Percentiles rank a stretch among this genome's conserved stretches.
These are phyloP conservation scores for Xiphophorus couchianus DNA, from an alignment of 2,113 vertebrate genomes.

Conservation along the genomic window DNA sequence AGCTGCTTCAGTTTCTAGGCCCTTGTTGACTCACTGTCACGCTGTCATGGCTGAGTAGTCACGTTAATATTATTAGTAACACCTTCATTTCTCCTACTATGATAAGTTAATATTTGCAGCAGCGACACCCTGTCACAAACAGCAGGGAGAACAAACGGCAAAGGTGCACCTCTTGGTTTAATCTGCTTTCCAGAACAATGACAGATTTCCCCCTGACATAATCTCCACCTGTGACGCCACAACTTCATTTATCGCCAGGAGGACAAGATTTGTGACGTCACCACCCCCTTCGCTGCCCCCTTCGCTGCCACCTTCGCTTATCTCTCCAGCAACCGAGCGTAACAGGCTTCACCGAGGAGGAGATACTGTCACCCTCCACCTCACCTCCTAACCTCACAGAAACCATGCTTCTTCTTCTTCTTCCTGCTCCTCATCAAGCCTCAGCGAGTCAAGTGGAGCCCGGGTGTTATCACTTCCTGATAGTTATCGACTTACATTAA, in stretches of 20 bases:
- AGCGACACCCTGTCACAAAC: background rate
- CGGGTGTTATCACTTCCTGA: slow-evolving; percentile 66
- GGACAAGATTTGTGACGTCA: slow-evolving; percentile 47
- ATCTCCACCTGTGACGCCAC: slow-evolving; percentile 47
- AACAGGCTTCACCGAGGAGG: slow-evolving; percentile 59
- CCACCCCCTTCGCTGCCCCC: background rate
- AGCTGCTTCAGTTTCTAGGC: slow-evolving; percentile 11
- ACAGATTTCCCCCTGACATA: slow-evolving; percentile 43
- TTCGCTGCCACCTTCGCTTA: slow-evolving; percentile 40
- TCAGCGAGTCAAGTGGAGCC: slow-evolving; percentile 41
- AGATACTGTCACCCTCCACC: slow-evolving; percentile 59
- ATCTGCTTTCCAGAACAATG: slow-evolving; percentile 50
- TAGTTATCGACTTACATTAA: slow-evolving; percentile 75
- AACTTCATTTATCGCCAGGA: slow-evolving; percentile 37
- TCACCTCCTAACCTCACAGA: slow-evolving; percentile 23
- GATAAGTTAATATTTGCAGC: slow-evolving; percentile 8
- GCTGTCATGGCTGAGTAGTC: slow-evolving; percentile 3
- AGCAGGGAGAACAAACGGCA: background rate
- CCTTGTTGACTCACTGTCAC: slow-evolving; percentile 9
- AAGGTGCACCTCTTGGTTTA: background rate
- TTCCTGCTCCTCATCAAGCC: slow-evolving; percentile 51
- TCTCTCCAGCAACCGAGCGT: slow-evolving; percentile 49
- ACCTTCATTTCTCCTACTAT: slow-evolving; percentile 3
- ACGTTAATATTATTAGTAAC: slow-evolving; percentile 9
- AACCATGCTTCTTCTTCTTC: slow-evolving; percentile 15